Evolutionary conservation across 1,140 invertebrate species (phyloP).

Genomic region (Leguminivora glycinivorella): DNA sequence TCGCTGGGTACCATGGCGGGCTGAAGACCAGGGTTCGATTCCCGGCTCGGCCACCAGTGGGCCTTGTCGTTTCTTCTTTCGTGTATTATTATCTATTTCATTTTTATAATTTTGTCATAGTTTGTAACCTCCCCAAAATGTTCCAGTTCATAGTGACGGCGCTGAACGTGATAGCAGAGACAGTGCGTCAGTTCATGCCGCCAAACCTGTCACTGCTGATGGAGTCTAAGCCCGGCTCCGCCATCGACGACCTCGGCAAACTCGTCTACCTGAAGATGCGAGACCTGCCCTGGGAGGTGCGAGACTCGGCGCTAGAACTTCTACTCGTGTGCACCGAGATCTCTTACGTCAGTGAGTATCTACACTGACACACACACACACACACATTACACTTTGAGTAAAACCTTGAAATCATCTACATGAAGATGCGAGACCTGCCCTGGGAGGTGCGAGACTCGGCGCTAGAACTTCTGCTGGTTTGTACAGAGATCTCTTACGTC

Average conservation of each 20-base stretch:
- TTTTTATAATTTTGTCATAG: too few species aligned
- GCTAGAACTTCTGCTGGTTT: conserved; percentile 84
- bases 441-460: conserved; percentile 89
- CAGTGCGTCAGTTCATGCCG: conserved; percentile 86
- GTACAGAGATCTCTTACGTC: conserved; percentile 83
- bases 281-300: conserved; percentile 86
- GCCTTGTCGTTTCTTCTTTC: too few species aligned
- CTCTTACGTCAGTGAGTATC: conserved; percentile 83
- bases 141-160: conserved; percentile 84
- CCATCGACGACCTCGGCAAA: conserved; percentile 82
- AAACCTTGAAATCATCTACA: conserved; percentile 83
- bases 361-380: too few species aligned
- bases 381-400: too few species aligned
- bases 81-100: too few species aligned
- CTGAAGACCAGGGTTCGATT: too few species aligned
- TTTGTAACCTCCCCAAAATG: neutral
- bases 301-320: conserved; percentile 86
- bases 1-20: too few species aligned
- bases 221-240: conserved; percentile 81
- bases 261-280: conserved; percentile 85
- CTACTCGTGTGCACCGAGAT: conserved; percentile 84
- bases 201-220: conserved; percentile 86
- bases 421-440: conserved; percentile 84
- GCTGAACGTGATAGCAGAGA: conserved; percentile 83
- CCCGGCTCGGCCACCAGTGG: too few species aligned